Base-by-base conservation (phyloP, 2,113 vertebrate species). In the Caloenas nicobarica region DNA sequence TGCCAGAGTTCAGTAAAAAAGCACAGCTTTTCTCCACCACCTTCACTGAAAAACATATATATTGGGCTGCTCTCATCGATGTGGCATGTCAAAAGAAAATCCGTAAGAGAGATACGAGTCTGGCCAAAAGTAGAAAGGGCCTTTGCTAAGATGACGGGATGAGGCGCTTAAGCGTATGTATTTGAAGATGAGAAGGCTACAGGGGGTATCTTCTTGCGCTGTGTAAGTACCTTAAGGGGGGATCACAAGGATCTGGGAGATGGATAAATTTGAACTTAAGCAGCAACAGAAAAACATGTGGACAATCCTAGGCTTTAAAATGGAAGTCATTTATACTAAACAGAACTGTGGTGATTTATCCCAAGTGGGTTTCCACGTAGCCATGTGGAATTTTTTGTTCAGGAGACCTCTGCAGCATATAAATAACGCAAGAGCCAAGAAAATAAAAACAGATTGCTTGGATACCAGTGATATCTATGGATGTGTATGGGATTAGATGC, bases 231-330 rank as follows among this genome's bases (percentile, higher is more conserved):
- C 97, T 97, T 97, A 97, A 92, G 81, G 76, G 76, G 92, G 87
- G 95, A 97, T 97, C 95, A 96, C 95, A 93, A 70, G 94, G 97
- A 96, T 97, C 90, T 96, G 87, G 50, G 46, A 64, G 84, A 86
- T 0, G 65, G 94, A 97, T 97, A 90, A 97, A 96, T 88, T 80
- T 78, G 91, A 95, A 89, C 56, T 95, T 95, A 96, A 95, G 88
- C 38, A 84, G 90, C 31, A 42, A 80, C 86, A 95, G 53, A 73
- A 94, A 91, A 91, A 94, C 70, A 96, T 22, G 29, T 69, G 77
- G 56, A 50, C 73, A 96, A 64, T 38, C 51, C 76, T 21, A 72
- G 61, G 69, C 81, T 95, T 96, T 82, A 93, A 94, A 94, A 89
- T 50, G 93, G 50, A 91, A 96, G n/a, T 38, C 48, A 81, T 81